Base-by-base conservation (phyloP, 2,797 vertebrate species). In the Buphagus erythrorhynchus region DNA sequence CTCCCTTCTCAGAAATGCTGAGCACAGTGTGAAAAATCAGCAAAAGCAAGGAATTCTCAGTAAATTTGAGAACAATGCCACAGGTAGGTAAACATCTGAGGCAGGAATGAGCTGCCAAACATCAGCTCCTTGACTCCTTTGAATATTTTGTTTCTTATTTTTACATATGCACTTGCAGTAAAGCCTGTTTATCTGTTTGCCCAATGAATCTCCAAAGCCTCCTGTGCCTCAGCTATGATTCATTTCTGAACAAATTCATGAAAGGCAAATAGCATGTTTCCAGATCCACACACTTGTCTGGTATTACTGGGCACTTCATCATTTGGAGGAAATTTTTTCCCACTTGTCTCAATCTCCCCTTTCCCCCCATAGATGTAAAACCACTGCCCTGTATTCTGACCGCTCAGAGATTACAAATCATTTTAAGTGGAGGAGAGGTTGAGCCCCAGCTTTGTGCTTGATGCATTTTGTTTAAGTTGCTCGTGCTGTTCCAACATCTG, bases 401-500 rank as follows among this genome's bases (percentile, higher is more conserved):
- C 86, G 8, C 80, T 96, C 78, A 31, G 49, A 63, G 61, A 71
- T 11, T 92, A 71, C 51, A 94, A 96, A 82, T 96, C 68, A 82
- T 31, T 89, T 67, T 76, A 84, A 87, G 54, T 46, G 76, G 78
- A 72, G 76, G 73, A 71, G 66, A 77, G 35, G 48, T 35, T 72
- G 75, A 75, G 35, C 36, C 59, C 54, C 58, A 94, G 79, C 77
- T 88, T 86, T 85, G 72, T 19, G 40, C 68, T 71, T 67, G 77
- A 81, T 92, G 78, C 68, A 95, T 93, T 93, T 94, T 93, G 92
- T 85, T 92, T 91, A 73, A 66, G 68, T 75, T 85, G 55, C 66
- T 96, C 46, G 52, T 93, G 86, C 78, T 85, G 80, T 71, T 94
- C 73, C 69, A 90, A 75, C 96, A 95, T 96, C 97, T 97, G 95